These are phyloP conservation scores for Pteronotus mesoamericanus DNA, from an alignment of 2,797 vertebrate genomes.

Conservation along the genomic window DNA sequence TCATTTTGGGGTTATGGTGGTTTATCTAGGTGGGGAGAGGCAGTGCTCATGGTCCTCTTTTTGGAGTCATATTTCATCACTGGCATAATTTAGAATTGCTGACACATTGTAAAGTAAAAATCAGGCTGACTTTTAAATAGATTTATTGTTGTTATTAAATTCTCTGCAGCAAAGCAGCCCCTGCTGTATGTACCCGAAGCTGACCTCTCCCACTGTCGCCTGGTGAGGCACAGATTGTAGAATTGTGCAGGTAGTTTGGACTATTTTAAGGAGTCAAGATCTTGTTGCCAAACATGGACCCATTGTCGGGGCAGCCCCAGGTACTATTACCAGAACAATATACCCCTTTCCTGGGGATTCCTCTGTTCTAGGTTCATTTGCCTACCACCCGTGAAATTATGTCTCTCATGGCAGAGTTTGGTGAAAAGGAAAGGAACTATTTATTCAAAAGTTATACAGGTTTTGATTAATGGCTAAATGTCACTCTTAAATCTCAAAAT, in stretches of 20 bases:
- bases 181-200: neutral
- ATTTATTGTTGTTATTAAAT: neutral
- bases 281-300: no score
- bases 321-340: no score
- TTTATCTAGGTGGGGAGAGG: neutral
- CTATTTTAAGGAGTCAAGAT: neutral
- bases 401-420: no score
- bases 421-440: no score
- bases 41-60: neutral
- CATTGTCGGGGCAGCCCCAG: no score
- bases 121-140: neutral
- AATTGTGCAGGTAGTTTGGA: neutral
- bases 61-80: neutral
- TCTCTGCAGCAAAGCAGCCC: neutral
- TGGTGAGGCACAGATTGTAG: neutral
- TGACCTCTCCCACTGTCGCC: neutral
- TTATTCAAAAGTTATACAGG: no score
- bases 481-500: no score
- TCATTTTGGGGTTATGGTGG: neutral
- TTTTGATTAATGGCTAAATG: no score
- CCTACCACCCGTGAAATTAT: no score
- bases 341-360: no score
- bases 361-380: no score
- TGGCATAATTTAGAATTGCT: neutral
- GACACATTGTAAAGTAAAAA: neutral